Evolutionary conservation across 2,797 vertebrate genomes (phyloP), one percentile per base, ranked within the genome.

Genomic region (Aulostomus chinensis): DNA sequence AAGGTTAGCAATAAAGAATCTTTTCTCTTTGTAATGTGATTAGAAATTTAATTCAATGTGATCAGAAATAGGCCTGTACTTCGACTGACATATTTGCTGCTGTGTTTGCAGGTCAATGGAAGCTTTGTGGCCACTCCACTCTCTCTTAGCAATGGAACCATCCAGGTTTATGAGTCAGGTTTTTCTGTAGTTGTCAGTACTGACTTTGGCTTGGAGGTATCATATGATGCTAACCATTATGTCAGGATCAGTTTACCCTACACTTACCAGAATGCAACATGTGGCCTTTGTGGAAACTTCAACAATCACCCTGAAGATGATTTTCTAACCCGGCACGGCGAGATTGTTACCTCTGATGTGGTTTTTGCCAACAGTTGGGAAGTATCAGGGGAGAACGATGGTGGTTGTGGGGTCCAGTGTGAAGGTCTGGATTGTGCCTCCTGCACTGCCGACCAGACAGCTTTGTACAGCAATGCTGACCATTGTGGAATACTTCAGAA

Each of bases 261-360:
- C 26, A 70, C 58, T 0, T 88, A 84, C 43, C 72, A 64, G 7
- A 75, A 88, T 30, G 33, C 37, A 33, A 84, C 86, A 1, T 88
- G 87, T 52, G 90, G 86, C 15, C 63, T 91, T 1, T 91, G 89
- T 51, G 89, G 85, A 28, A 69, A 87, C 4, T 81, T 86, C 49
- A 91, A 91, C 22, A 28, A 38, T 21, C 5, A 41, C 0, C 51
- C 5, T 3, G 7, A 1, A 0, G 91, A 93, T 43, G 91, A 92
- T 14, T 88, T 87, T 29, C 32, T 1, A 21, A 86, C 78, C 0
- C 61, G 56, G 0, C 12, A 58, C 4, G 82, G 80, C 0, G 22
- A 56, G 7, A 0, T 80, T 3, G 37, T 78, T 7, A 52, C 16
- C 25, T 87, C 86, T 1, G 78, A 76, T 7, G 48, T 73, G 21